phyloP scores from a whole-genome alignment of 2,888 invertebrate species.

The Heliconius aoede region DNA sequence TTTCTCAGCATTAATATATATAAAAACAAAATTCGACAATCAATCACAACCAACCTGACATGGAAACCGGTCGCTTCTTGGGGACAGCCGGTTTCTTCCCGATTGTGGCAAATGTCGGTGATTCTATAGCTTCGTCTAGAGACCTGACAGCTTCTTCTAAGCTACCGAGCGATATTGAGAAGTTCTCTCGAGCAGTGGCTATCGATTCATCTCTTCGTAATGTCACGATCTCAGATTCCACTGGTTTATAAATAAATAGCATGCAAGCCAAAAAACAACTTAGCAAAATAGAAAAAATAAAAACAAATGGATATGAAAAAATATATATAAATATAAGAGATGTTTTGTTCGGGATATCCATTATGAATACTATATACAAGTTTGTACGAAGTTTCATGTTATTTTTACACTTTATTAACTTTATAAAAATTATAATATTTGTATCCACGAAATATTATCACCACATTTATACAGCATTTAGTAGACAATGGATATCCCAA shows the following conservation, averaged over 20 bases:
- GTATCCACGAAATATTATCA: too few relatives aligned
- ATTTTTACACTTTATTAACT: too few relatives aligned
- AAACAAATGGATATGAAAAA: conserved; percentile 52
- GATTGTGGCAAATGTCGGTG: conserved; percentile 75
- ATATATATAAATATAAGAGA: conserved; percentile 8
- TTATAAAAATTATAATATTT: too few relatives aligned
- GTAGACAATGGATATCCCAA: not conserved
- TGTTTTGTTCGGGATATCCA: not conserved
- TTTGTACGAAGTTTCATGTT: too few relatives aligned
- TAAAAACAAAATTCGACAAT: not conserved
- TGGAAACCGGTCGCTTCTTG: conserved; percentile 84
- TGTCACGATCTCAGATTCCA: conserved; percentile 81
- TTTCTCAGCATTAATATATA: not conserved
- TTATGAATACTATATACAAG: not conserved
- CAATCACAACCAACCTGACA: conserved; percentile 79
- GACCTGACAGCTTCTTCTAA: conserved; percentile 76
- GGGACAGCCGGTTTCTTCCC: conserved; percentile 80
- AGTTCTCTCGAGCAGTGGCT: conserved; percentile 77
- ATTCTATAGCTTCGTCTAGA: conserved; percentile 72
- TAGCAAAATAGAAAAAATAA: conserved; percentile 50
- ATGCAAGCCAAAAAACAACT: conserved; percentile 52
- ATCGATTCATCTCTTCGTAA: conserved; percentile 79
- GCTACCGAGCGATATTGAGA: conserved; percentile 78
- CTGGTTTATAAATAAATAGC: conserved; percentile 61
- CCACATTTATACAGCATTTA: too few relatives aligned